Percentiles rank a stretch among this genome's conserved stretches.
phyloP scores from a whole-genome alignment of 2,113 vertebrate genomes.

The Amia ocellicauda region DNA sequence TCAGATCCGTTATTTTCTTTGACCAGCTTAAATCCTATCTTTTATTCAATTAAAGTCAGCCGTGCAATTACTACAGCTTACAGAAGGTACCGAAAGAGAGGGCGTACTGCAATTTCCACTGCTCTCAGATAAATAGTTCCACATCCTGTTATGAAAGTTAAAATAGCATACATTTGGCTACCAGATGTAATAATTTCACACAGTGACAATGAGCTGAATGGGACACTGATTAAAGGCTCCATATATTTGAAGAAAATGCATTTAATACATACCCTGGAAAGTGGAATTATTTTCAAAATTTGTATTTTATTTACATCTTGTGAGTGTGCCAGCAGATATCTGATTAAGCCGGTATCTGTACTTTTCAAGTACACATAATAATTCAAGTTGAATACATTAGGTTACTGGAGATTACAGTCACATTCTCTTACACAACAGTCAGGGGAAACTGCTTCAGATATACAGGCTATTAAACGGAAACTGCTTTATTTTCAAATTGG shows the following conservation, averaged over 20 bases:
- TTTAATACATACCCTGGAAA: background rate
- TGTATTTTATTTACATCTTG: too few relatives aligned
- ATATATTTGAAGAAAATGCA: background rate
- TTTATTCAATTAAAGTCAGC: slow-evolving; percentile 4
- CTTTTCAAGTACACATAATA: too few relatives aligned
- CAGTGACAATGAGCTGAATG: slow-evolving; percentile 18
- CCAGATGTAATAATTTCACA: slow-evolving; percentile 29
- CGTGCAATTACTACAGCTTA: slow-evolving; percentile 1
- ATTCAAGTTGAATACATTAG: too few relatives aligned
- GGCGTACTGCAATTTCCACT: slow-evolving; percentile 12
- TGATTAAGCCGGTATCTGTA: too few relatives aligned
- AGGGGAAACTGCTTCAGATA: too few relatives aligned
- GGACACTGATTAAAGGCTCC: slow-evolving; percentile 14
- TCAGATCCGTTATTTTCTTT: too few relatives aligned
- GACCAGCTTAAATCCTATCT: slow-evolving; percentile 48
- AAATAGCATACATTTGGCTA: slow-evolving; percentile 23
- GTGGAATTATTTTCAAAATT: too few relatives aligned
- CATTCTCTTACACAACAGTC: too few relatives aligned
- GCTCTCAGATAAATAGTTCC: slow-evolving; percentile 21
- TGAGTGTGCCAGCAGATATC: too few relatives aligned
- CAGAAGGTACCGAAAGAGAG: background rate
- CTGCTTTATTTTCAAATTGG: too few relatives aligned
- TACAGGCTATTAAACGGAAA: too few relatives aligned
- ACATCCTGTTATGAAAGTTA: slow-evolving; percentile 29
- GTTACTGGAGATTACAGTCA: too few relatives aligned